These are phyloP conservation scores for Chorisops tibialis DNA, from an alignment of 2,888 invertebrate species.

Conservation along the genomic window DNA sequence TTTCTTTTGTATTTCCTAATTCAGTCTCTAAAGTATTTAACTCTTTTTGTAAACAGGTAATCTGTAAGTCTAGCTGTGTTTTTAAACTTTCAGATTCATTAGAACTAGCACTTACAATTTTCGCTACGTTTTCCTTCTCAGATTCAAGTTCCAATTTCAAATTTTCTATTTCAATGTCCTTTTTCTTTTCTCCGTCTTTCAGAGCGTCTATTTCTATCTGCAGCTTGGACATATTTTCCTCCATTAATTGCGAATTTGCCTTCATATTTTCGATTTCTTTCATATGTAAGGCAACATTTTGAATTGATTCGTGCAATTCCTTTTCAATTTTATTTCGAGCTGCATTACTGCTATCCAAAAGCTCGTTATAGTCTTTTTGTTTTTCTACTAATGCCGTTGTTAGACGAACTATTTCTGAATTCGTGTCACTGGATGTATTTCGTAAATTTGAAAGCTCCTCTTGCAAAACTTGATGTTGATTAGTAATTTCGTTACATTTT, in stretches of 20 bases:
- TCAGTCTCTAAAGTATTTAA: slow-evolving; percentile 20
- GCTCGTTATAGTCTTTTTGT: slow-evolving; percentile 57
- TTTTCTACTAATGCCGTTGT: slow-evolving; percentile 58
- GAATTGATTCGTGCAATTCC: slow-evolving; percentile 50
- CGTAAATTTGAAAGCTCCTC: slow-evolving; percentile 59
- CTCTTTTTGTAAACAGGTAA: slow-evolving; percentile 18
- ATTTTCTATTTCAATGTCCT: slow-evolving; percentile 23
- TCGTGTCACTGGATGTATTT: slow-evolving; percentile 60
- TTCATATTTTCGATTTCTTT: slow-evolving; percentile 50
- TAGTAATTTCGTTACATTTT: slow-evolving; percentile 57
- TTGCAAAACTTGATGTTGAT: slow-evolving; percentile 59
- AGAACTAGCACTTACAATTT: neutral
- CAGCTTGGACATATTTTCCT: slow-evolving; percentile 46
- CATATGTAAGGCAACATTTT: slow-evolving; percentile 39
- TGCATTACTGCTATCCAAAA: slow-evolving; percentile 53
- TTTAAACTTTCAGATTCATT: slow-evolving; percentile 5
- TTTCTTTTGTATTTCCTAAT: slow-evolving; percentile 14
- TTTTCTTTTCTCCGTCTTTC: neutral
- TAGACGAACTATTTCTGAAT: slow-evolving; percentile 57
- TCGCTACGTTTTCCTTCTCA: slow-evolving; percentile 26
- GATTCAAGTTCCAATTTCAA: slow-evolving; percentile 39
- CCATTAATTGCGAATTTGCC: slow-evolving; percentile 41
- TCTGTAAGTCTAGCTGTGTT: slow-evolving; percentile 20
- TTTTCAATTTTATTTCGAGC: slow-evolving; percentile 51
- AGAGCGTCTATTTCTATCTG: slow-evolving; percentile 44